These are phyloP conservation scores for Schizopygopsis pylzovi DNA, from an alignment of 2,797 vertebrate genomes.

Conservation along the genomic window DNA sequence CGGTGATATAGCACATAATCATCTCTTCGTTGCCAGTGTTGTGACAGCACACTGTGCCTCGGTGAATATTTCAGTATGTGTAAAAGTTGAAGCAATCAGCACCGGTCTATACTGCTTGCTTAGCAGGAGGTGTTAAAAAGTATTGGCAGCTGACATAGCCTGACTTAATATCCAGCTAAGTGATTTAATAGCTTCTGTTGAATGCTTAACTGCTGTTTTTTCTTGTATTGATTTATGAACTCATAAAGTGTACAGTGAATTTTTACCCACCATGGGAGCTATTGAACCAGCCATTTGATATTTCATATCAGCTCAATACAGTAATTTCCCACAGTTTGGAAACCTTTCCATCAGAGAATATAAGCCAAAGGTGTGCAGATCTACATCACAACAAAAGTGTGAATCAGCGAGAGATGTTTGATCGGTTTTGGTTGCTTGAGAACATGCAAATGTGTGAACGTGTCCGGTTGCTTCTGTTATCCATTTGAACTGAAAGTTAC, in stretches of 20 bases:
- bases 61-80: conserved; percentile 62
- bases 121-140: conserved; percentile 64
- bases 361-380: conserved; percentile 27
- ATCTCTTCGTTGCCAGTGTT: conserved; percentile 40
- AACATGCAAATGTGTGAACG: background rate
- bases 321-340: conserved; percentile 67
- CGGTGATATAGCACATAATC: conserved; percentile 48
- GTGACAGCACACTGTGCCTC: conserved; percentile 37
- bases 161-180: conserved; percentile 67
- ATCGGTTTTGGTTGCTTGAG: background rate
- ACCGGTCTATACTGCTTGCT: conserved; percentile 62
- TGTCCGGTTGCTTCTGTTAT: background rate
- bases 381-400: background rate
- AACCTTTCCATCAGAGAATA: conserved; percentile 44
- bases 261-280: conserved; percentile 62
- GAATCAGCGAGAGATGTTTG: conserved; percentile 4
- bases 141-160: conserved; percentile 67
- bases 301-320: conserved; percentile 68
- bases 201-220: conserved; percentile 67
- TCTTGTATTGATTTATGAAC: conserved; percentile 70
- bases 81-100: conserved; percentile 64
- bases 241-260: conserved; percentile 65
- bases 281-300: conserved; percentile 68
- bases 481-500: background rate
- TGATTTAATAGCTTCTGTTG: conserved; percentile 68